phyloP scores from a whole-genome alignment of 37 sponge, comb jelly and placozoan species.

The Halichondria panicea region DNA sequence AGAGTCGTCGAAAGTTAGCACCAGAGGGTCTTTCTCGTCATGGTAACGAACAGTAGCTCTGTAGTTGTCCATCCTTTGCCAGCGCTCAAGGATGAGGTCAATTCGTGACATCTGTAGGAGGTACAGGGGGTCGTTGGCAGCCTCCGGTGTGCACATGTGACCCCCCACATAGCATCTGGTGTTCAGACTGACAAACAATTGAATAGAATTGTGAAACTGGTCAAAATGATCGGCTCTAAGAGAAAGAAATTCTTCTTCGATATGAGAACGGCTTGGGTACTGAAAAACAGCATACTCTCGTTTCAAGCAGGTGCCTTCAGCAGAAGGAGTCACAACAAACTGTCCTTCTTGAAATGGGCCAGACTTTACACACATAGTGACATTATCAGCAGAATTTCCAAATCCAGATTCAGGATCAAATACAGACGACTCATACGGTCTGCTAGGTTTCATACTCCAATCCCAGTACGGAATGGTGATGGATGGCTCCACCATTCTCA shows the following conservation, averaged over 20 bases:
- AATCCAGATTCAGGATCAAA: slow-evolving; percentile 64
- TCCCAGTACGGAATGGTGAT: slow-evolving; percentile 82
- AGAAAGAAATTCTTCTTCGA: slow-evolving; percentile 20
- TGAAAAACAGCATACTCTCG: slow-evolving; percentile 13
- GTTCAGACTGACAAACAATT: slow-evolving; percentile 12
- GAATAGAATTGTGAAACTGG: slow-evolving; percentile 15
- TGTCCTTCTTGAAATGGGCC: slow-evolving; percentile 57
- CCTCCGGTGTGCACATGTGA: slow-evolving; percentile 49
- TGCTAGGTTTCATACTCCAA: slow-evolving; percentile 39
- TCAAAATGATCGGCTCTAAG: slow-evolving; percentile 18
- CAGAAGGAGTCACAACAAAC: slow-evolving; percentile 20
- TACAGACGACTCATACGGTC: slow-evolving; percentile 32
- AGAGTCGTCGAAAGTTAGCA: slow-evolving; percentile 36
- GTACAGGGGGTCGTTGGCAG: slow-evolving; percentile 62
- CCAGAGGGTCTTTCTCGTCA: slow-evolving; percentile 26
- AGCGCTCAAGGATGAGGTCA: slow-evolving; percentile 42
- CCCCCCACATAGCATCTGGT: slow-evolving; percentile 69
- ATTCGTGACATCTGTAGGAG: slow-evolving; percentile 43
- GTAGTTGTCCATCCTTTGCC: slow-evolving; percentile 50
- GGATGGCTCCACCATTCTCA: slow-evolving; percentile 35
- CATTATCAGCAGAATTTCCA: slow-evolving; percentile 40
- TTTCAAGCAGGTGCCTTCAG: slow-evolving; percentile 45
- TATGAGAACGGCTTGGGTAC: not conserved
- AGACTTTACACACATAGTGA: slow-evolving; percentile 41
- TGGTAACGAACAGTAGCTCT: slow-evolving; percentile 12